A percentile compares a stretch with the other conserved stretches of the same genome.
Conservation (phyloP, 2,797 vertebrate genomes). For the Semotilus atromaculatus region DNA sequence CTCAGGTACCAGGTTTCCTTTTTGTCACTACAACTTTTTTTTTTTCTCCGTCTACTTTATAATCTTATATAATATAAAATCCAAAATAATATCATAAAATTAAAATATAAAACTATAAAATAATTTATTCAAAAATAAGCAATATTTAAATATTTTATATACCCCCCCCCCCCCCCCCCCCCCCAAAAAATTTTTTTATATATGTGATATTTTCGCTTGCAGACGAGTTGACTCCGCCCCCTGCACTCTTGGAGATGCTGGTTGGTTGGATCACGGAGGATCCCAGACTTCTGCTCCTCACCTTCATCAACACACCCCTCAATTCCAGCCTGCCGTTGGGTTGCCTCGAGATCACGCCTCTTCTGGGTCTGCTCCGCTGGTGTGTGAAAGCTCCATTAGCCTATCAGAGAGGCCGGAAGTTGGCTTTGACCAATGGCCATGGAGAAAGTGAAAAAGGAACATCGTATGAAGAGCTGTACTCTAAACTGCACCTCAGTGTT, state of each 20-base stretch:
- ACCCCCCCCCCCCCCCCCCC: too few species aligned
- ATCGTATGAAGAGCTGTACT: conserved; percentile 83
- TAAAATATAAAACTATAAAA: not conserved
- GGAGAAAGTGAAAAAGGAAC: conserved; percentile 64
- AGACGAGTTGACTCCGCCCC: conserved; percentile 94
- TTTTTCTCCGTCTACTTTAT: not conserved
- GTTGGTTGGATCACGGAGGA: conserved; percentile 95
- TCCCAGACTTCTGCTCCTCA: conserved; percentile 89
- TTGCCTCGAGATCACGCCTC: conserved; percentile 90
- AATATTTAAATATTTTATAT: not conserved
- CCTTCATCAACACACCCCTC: conserved; percentile 91
- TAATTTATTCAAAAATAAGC: not conserved
- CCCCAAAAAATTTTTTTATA: not conserved
- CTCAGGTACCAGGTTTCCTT: conserved; percentile 71
- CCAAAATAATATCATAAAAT: not conserved
- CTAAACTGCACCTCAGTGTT: conserved; percentile 91
- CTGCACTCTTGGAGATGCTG: conserved; percentile 91
- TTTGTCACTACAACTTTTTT: not conserved
- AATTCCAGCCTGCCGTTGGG: conserved; percentile 87
- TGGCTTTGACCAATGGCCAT: conserved; percentile 74
- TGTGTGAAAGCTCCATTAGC: conserved; percentile 92
- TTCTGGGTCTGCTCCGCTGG: conserved; percentile 92
- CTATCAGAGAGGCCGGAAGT: conserved; percentile 82
- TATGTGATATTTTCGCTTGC: conserved; percentile 13
- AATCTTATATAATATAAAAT: not conserved